phyloP scores from a whole-genome alignment of 1,140 invertebrate genomes.

The Cylas formicarius region DNA sequence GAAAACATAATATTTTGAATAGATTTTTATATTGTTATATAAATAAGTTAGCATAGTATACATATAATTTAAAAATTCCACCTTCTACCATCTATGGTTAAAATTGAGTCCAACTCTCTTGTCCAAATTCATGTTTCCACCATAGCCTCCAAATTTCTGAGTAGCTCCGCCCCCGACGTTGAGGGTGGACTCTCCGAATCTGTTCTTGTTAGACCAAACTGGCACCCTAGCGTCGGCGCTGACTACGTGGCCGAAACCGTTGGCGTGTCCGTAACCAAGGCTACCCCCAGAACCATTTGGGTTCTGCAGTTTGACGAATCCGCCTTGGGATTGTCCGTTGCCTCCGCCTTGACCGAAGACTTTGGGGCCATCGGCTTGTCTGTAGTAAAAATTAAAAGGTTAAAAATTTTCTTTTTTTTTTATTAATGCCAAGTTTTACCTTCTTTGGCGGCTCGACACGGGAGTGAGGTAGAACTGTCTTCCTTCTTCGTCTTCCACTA shows the following conservation, averaged over 20 bases:
- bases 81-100: slow-evolving; percentile 14
- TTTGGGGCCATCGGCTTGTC: not conserved
- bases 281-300: slow-evolving; percentile 18
- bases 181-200: slow-evolving; percentile 13
- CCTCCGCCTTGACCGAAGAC: slow-evolving; percentile 10
- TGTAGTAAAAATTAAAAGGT: slow-evolving; percentile 9
- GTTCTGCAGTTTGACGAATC: slow-evolving; percentile 6
- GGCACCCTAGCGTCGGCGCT: slow-evolving; percentile 13
- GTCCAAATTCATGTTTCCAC: slow-evolving; percentile 8
- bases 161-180: slow-evolving; percentile 14
- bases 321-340: slow-evolving; percentile 7
- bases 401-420: too few species aligned
- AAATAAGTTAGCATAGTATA: too few species aligned
- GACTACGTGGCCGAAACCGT: slow-evolving; percentile 11
- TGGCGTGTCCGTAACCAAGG: slow-evolving; percentile 13
- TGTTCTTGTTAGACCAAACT: slow-evolving; percentile 18
- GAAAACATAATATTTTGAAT: too few species aligned
- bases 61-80: too few species aligned
- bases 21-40: too few species aligned
- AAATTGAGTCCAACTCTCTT: slow-evolving; percentile 15
- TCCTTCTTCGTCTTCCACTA: slow-evolving; percentile 9
- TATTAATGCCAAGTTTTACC: not conserved
- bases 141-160: slow-evolving; percentile 7
- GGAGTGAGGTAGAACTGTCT: slow-evolving; percentile 7
- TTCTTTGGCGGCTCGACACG: slow-evolving; percentile 7